Base-by-base conservation (phyloP, 2,113 vertebrate species). In the Oxyura jamaicensis region DNA sequence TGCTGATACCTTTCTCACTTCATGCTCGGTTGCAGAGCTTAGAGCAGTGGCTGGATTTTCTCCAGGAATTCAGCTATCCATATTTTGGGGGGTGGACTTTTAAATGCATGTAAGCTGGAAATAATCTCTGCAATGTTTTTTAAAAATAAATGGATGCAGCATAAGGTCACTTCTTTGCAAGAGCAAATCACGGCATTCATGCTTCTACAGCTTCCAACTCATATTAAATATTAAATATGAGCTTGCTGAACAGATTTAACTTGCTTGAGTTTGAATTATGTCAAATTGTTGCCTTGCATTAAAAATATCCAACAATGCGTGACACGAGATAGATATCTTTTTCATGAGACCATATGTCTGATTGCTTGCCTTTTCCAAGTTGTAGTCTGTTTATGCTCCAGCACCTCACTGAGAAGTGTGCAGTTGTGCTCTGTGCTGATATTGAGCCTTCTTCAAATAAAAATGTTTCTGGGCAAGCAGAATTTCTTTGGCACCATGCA, bases 321-420 rank as follows among this genome's bases (percentile, higher is more conserved):
- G 86, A 42, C 53, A 56, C 10, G 42, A 89, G 73, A 80, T 19
- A 46, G 29, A 11, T 55, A 35, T 65, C 35, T 88, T 67, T 67
- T 86, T 83, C n/a, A 28, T 48, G 58, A 86, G 62, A 91, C 94
- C 88, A 39, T 92, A 91, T 88, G 92, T 91, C 52, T 93, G 46
- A 55, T 16, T 67, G 21, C 33, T 71, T 88, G n/a, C 42, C 29
- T 77, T 35, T 96, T 96, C 83, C 92, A 94, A 80, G 28, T 7
- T 71, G 41, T 52, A 59, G 46, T 80, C 63, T 95, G 69, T 93
- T 88, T 76, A 25, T 58, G 59, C 44, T 91, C 79, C 80, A 75
- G 73, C 46, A 86, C 80, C 80, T 81, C 56, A 16, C 73, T 75
- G 80, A 59, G 88, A 90, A 91, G 36, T 21, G 33, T 81, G 46